Evolutionary conservation across 92 coral and sea anemone genomes (phyloP).

Genomic region (Bergia puertoricense): DNA sequence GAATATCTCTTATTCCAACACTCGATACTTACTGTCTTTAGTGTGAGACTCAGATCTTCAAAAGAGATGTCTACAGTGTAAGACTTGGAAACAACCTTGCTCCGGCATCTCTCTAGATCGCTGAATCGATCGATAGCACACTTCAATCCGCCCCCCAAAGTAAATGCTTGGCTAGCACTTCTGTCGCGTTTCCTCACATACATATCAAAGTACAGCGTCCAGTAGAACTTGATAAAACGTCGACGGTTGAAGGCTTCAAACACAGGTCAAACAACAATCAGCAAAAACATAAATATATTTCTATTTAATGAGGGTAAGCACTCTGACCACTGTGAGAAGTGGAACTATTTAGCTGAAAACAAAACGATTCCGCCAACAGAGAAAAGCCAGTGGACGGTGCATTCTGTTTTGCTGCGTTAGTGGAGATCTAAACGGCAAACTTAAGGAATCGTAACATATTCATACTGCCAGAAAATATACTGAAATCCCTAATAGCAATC

Average conservation of each 20-base stretch:
- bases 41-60: conserved; percentile 46
- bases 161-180: neutral
- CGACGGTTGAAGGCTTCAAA: conserved; percentile 15
- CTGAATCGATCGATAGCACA: conserved; percentile 13
- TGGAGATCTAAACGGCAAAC: too few species aligned
- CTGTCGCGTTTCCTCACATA: conserved; percentile 11
- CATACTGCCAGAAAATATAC: too few species aligned
- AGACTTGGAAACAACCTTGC: conserved; percentile 35
- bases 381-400: too few species aligned
- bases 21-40: conserved; percentile 46
- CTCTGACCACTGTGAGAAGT: too few species aligned
- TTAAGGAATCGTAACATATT: too few species aligned
- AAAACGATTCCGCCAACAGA: too few species aligned
- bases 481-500: too few species aligned
- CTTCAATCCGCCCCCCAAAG: neutral
- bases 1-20: too few species aligned
- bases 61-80: conserved; percentile 56
- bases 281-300: neutral
- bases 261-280: neutral
- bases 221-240: neutral
- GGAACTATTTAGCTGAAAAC: too few species aligned
- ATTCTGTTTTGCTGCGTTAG: too few species aligned
- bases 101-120: neutral
- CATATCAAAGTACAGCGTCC: neutral
- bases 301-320: too few species aligned